Base-by-base conservation (phyloP, 1,140 invertebrate species). In the Drosophila erecta region DNA sequence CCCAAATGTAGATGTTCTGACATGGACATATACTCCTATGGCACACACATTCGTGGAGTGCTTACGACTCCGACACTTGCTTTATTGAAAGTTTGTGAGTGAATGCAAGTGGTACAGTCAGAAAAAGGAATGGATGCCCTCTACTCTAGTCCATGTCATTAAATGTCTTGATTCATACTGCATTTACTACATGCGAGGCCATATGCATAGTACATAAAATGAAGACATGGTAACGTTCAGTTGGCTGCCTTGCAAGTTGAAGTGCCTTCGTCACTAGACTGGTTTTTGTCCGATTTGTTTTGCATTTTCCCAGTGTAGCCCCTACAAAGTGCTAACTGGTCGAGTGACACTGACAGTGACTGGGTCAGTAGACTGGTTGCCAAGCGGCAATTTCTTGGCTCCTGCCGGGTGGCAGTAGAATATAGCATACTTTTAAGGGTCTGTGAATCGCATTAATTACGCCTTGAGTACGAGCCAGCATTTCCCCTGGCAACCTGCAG, bases 401-500 rank as follows among this genome's bases (percentile, higher is more conserved):
- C 4, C 6, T 6, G n/a, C 37, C 3, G n/a, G n/a, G 14, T 38
- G 11, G 11, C 4, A 12, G 37, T 14, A 14, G 11, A 38, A 14
- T 12, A 14, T 59, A 41, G 54, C 53, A 74, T 61, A 69, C 51
- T 60, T 73, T 66, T 77, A 66, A 50, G 60, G 56, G 41, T 71
- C 60, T 56, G 60, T 83, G 71, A 64, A 66, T 66, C 60, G 65
- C 76, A 79, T 84, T 79, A 79, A 76, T 84, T 83, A 71, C 80
- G 74, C 65, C 62, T 61, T 51, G 64, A 62, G 51, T 44, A 20
- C 37, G 53, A 40, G 40, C 33, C 24, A 15, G 15, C 10, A 12
- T 12, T 17, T 14, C 27, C 30, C 47, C 38, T 41, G 50, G 22
- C 44, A 49, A 57, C 54, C 41, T 44, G 49, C 43, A 60, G 30